These are phyloP conservation scores for Diabrotica undecimpunctata DNA, from an alignment of 1,140 invertebrate genomes.

Conservation along the genomic window DNA sequence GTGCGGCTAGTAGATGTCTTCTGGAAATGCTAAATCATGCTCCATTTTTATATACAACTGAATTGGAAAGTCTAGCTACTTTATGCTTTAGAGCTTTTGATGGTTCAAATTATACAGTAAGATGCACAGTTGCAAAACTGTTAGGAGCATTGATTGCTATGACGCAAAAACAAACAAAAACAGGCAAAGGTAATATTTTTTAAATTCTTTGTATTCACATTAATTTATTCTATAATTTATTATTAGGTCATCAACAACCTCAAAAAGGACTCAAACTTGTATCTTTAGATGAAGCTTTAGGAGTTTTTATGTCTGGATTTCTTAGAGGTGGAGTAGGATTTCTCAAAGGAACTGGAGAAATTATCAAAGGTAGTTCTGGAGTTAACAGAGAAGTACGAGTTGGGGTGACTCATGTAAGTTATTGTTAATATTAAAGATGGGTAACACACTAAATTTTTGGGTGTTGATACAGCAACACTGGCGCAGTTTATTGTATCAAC, in stretches of 20 bases:
- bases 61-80: constrained; percentile 85
- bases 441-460: no score
- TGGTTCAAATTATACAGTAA: constrained; percentile 91
- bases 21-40: constrained; percentile 86
- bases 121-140: constrained; percentile 87
- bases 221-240: not conserved
- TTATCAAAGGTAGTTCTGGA: constrained; percentile 90
- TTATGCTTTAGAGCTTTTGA: constrained; percentile 89
- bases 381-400: constrained; percentile 94
- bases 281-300: constrained; percentile 89
- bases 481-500: no score
- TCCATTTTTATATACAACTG: constrained; percentile 81
- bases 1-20: constrained; percentile 85
- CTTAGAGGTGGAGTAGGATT: constrained; percentile 91
- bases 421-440: not conserved
- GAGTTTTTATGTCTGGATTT: constrained; percentile 92
- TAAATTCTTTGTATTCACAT: not conserved
- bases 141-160: constrained; percentile 82
- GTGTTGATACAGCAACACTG: no score
- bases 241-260: constrained; percentile 8
- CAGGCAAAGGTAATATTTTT: constrained; percentile 43
- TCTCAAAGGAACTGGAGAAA: constrained; percentile 90
- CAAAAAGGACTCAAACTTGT: constrained; percentile 53
- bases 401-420: constrained; percentile 85
- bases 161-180: constrained; percentile 65